Base-by-base conservation (phyloP, 2,113 vertebrate genomes). In the Callocephalon fimbriatum region DNA sequence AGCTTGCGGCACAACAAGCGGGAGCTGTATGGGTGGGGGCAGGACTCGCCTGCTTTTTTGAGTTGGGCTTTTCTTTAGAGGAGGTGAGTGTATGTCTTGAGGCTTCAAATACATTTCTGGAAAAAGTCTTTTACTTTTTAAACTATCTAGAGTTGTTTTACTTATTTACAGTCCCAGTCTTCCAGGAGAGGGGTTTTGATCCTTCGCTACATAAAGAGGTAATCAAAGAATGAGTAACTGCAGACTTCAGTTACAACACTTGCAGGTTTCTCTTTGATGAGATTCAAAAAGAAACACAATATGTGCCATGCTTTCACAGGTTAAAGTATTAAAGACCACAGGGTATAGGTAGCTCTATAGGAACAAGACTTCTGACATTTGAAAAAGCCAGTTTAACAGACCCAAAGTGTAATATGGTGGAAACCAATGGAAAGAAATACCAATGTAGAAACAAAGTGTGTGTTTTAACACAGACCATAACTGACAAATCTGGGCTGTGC, bases 241-340 rank as follows among this genome's bases (percentile, higher is more conserved):
- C 51, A 85, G 31, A 61, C 59, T 31, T 47, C 62, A 75, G 81
- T 40, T 45, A 78, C 29, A 56, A 71, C 42, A 59, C 35, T 19
- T 71, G 35, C 23, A 73, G n/a, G 51, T 76, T 96, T 92, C 70
- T 56, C 74, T 90, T 86, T 82, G 70, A 94, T 35, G 35, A 79
- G 67, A 72, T 68, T 88, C 40, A 82, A 68, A 85, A 72, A 61
- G 32, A 79, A 88, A 45, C 29, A 51, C 4, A 15, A 42, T 21
- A 19, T 26, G 56, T 70, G 11, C n/a, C 53, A 27, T 3, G 12
- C 32, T 74, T 62, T 62, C 66, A 68, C 29, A 48, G 44, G 66
- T 86, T 68, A 16, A 75, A 75, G 35, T 10, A 61, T 31, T 47
- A 2, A 50, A 31, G 23, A 51, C 10, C 48, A 76, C 35, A 82